Percentiles rank a stretch among this genome's conserved stretches.
Evolutionary conservation across 2,797 vertebrate species (phyloP).

Genomic region (Typhlichthys eigenmanni): DNA sequence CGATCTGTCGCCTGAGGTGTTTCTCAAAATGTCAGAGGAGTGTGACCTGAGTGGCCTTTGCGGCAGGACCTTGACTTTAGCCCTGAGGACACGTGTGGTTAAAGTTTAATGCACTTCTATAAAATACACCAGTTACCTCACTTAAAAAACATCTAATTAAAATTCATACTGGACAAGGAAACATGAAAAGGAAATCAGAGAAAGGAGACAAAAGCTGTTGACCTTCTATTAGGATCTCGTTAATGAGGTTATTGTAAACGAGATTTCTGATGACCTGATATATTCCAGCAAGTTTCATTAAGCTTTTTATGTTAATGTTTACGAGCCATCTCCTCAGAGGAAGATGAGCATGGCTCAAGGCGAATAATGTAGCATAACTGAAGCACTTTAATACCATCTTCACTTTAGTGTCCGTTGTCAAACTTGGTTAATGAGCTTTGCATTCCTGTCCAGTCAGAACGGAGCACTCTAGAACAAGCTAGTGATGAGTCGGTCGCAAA

Average conservation of each 20-base stretch:
- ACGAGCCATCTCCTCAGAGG: slow-evolving; percentile 8
- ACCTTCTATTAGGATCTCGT: slow-evolving; percentile 25
- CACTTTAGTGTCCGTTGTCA: too few relatives aligned
- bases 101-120: slow-evolving; percentile 16
- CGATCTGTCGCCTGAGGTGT: too few relatives aligned
- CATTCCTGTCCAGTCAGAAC: too few relatives aligned
- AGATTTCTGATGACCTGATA: slow-evolving; percentile 18
- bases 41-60: neutral
- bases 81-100: slow-evolving; percentile 4
- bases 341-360: neutral
- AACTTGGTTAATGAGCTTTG: too few relatives aligned
- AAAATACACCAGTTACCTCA: slow-evolving; percentile 16
- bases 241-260: slow-evolving; percentile 21
- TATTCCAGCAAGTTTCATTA: slow-evolving; percentile 16
- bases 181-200: neutral
- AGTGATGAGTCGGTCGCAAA: too few relatives aligned
- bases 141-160: slow-evolving; percentile 24
- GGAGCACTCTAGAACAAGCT: too few relatives aligned
- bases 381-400: neutral
- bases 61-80: slow-evolving; percentile 1
- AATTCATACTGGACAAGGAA: slow-evolving; percentile 12
- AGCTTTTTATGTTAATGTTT: slow-evolving; percentile 21
- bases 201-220: slow-evolving; percentile 6
- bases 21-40: too few relatives aligned
- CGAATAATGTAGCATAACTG: neutral